Base-by-base conservation (phyloP, 2,797 vertebrate species). In the Melanotaenia parkinsoni region DNA sequence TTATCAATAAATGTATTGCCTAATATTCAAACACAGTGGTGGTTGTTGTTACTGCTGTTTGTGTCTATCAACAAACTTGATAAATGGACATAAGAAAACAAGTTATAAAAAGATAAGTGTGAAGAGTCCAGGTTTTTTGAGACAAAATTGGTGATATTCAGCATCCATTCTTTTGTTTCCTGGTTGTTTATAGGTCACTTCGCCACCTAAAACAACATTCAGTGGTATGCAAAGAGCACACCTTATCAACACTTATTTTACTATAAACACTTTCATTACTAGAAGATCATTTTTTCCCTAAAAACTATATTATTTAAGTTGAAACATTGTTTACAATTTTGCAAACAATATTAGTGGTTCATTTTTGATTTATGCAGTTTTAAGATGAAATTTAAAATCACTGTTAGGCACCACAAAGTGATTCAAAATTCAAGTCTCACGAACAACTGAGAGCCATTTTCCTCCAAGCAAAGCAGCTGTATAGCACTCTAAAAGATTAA, bases 1-100 rank as follows among this genome's bases (percentile, higher is more conserved):
- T 76, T 56, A 72, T 82, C 74, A 93, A 93, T 92, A 92, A 82
- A 91, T 81, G n/a, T 77, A 79, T 80, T 77, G 68, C 63, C 67
- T 63, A 81, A 72, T 77, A 80, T 84, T 62, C 11, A 70, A 75
- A 76, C 67, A 35, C 35, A 51, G 4, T 78, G 62, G 33, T 66
- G 47, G 62, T 67, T 67, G 70, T 79, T 69, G 33, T 75, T 72
- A 20, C 45, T 76, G 58, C 18, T 73, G 50, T 76, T 72, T 24
- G 58, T 70, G 32, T 76, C 51, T 7, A 45, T 65, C 16, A 67
- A 32, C 26, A 58, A 32, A 57, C 10, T n/a, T 53, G 40, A 76
- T 18, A 63, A 57, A 62, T 33, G 7, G 11, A 81, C 16, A 37
- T 61, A 7, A 70, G 3, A 50, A 45, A 60, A 71, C 28, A 16